phyloP scores from a whole-genome alignment of 2,888 invertebrate species.

The Tanypteryx hageni region DNA sequence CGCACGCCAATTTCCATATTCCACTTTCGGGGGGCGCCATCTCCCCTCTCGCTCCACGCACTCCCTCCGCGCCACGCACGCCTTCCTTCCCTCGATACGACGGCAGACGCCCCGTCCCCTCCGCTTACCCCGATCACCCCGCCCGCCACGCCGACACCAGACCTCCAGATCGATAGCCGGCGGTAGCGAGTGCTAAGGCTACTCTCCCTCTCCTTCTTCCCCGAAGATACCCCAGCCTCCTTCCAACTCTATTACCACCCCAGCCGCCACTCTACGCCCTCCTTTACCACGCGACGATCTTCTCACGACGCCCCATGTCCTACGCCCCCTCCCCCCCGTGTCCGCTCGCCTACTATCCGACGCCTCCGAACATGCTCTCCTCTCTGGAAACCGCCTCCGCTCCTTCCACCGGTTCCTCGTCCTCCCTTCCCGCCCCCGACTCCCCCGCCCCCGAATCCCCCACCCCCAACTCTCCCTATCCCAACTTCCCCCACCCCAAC shows the following conservation, averaged over 20 bases:
- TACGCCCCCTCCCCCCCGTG: neutral
- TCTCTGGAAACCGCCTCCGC: neutral
- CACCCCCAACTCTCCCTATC: too few species aligned
- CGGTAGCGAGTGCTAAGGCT: slow-evolving; percentile 36
- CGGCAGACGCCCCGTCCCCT: neutral
- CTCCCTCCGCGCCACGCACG: neutral
- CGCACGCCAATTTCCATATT: slow-evolving; percentile 21
- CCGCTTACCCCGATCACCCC: too few species aligned
- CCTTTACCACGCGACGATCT: neutral
- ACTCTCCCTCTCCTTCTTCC: neutral
- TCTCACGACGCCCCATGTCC: neutral
- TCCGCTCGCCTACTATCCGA: neutral
- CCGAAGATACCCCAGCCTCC: neutral
- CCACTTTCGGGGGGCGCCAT: neutral
- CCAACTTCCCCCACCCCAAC: neutral
- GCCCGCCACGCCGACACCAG: slow-evolving; percentile 8
- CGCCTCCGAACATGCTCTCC: neutral
- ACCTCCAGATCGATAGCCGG: slow-evolving; percentile 48
- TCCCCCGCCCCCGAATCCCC: neutral
- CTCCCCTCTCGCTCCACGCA: neutral
- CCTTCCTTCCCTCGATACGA: neutral
- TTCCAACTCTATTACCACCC: neutral
- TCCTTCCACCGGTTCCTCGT: too few species aligned
- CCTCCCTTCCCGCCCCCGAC: neutral
- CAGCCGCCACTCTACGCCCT: neutral